Conservation (phyloP, 2,113 vertebrate genomes). For the Thalassarche chlororhynchos region DNA sequence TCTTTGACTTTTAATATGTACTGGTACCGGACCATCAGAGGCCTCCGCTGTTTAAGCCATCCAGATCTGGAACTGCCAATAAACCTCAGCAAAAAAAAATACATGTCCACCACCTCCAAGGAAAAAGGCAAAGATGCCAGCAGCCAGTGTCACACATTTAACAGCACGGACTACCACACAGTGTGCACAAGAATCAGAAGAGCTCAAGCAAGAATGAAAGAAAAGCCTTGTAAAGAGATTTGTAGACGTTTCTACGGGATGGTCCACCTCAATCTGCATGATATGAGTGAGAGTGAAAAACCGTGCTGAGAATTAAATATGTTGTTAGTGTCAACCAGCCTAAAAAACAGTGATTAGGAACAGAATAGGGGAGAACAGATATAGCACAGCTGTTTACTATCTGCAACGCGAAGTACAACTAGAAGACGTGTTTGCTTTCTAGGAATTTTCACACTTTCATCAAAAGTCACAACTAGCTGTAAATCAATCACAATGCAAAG, state of each 20-base stretch:
- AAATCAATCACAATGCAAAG: neutral
- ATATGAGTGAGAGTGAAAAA: accelerated
- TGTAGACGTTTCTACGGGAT: accelerated
- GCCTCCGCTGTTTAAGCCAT: neutral
- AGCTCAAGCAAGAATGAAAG: neutral
- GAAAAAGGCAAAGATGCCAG: neutral
- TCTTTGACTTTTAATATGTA: neutral
- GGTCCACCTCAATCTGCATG: neutral
- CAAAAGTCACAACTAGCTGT: neutral
- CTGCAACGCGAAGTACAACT: neutral
- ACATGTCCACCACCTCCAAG: too few relatives aligned
- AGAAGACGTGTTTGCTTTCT: neutral
- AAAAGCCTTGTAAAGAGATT: neutral
- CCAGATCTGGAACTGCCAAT: neutral
- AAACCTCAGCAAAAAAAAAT: neutral
- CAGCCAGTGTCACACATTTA: accelerated
- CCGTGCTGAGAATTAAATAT: neutral
- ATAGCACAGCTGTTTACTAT: neutral
- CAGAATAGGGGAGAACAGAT: too few relatives aligned
- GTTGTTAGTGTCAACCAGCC: neutral
- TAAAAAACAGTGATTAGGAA: neutral
- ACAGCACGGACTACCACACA: accelerated
- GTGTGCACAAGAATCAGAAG: accelerated
- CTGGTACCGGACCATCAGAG: neutral
- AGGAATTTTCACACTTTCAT: neutral